Evolutionary conservation across 2,113 vertebrate species (phyloP), one percentile per base, ranked within the genome.

Genomic region (Dasyurus viverrinus): DNA sequence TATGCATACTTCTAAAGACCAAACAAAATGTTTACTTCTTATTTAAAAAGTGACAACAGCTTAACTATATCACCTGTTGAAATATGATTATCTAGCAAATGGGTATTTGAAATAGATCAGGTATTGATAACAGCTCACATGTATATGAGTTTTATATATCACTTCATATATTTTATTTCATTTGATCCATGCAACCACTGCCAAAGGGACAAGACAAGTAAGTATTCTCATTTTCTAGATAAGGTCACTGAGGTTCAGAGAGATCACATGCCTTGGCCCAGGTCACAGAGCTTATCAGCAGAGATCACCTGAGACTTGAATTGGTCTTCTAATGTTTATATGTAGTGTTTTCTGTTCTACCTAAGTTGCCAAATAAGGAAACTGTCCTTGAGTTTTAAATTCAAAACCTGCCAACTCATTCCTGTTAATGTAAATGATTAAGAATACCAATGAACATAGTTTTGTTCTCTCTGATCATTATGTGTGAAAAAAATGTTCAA

Each of bases 291-390:
- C 36, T 76, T 2, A 0, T 76, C 19, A 76, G 36, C 5, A n/a
- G 14, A 76, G 36, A 11, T 11, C 2, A 68, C 68, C 1, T 76
- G n/a, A 1, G 19, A 68, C 60, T 16, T 68, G 60, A 68, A 42
- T 42, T 22, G 19, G n/a, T 42, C n/a, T 84, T 84, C n/a, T 84
- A 84, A 84, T 2, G 19, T 23, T n/a, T 36, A 76, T 6, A n/a
- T n/a, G 36, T 36, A 42, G n/a, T 42, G n/a, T 6, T 84, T 84
- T 84, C n/a, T 42, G 19, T 16, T 84, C 68, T 42, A 42, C n/a
- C n/a, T 36, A n/a, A 84, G 68, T n/a, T 23, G 19, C 16, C 1
- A 94, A 96, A 91, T 52, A 90, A 93, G 54, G 90, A 96, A 96
- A 94, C 92, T 53, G 24, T 93, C 90, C 9, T 26, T 47, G 89